Evolutionary conservation across 2,888 invertebrate species (phyloP), one percentile per base, ranked within the genome.

Genomic region (Podotricha telesiphe): DNA sequence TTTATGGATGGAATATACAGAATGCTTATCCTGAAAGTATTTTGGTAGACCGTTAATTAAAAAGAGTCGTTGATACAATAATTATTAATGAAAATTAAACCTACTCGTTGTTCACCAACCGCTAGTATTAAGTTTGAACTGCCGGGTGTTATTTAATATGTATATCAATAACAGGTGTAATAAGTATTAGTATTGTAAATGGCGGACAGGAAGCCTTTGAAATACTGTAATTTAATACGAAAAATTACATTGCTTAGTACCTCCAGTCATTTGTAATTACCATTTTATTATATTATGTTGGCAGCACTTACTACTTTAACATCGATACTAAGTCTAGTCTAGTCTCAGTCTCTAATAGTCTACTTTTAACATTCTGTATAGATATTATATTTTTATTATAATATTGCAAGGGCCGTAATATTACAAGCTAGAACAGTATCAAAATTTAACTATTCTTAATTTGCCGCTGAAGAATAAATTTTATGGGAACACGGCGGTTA

Each of bases 211-310:
- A 86, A 87, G 79, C 84, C 84, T 10, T 66, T 80, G 76, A 78
- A 80, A 78, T 64, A 65, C 73, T 71, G 83, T 79, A 75, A 85
- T 79, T 75, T 79, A 82, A 86, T 85, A 83, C 79, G 73, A 75
- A 75, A 82, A 82, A 83, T 69, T 48, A 62, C 62, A 59, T 59
- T 28, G 11, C 45, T 59, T 55, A 17, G 59, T 59, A 59, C 42
- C 42, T 42, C 4, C 11, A 22, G 45, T 5, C 10, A 45, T 59
- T 59, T 45, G 45, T 59, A 45, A 59, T 45, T 45, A 28, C 3
- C n/a, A 28, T 45, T 59, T 22, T 59, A 53, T 37, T 55, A 37
- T 55, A 4, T 55, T 37, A 37, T 59, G 6, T 2, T 45, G 11
- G 15, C 42, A n/a, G 20, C 10, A 8, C 7, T 37, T 4, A 8